Evolutionary conservation across 2,888 invertebrate genomes (phyloP), one percentile per base, ranked within the genome.

Genomic region (Empis stercorea): DNA sequence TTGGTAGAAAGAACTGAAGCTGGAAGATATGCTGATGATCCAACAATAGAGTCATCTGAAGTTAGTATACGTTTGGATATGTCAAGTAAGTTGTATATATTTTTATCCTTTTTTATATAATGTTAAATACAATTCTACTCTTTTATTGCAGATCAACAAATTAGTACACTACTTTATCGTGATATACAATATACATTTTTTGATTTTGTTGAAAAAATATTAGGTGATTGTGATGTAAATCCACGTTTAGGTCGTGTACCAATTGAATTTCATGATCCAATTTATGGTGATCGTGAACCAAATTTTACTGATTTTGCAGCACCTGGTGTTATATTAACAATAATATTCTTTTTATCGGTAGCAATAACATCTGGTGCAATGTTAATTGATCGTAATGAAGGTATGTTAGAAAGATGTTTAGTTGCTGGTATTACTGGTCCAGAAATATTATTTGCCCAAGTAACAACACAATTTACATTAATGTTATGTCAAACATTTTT

Each of bases 251-350:
- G 66, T 5, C 59, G 58, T 11, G 57, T 70, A 9, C 69, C 69
- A 1, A 53, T 70, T 40, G 65, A 85, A 76, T 83, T 83, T 64
- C 71, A 81, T 54, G 61, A 72, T 0, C 88, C 89, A 1, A 69
- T 91, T 41, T 91, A 86, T 58, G 91, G 91, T 3, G 73, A 80
- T 45, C 64, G 68, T 27, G 72, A 80, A 46, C 87, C 92, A 0
- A 87, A 87, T 61, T 93, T 95, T 61, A 93, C 92, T 0, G 91
- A 94, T 63, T 95, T 94, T 62, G 93, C 93, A 49, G 93, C 93
- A 3, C 94, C 94, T 2, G 94, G 94, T 51, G 80, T 94, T 43
- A 86, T 93, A 56, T 68, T 94, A 44, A 88, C 88, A 37, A 89
- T 94, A 39, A 86, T 93, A 39, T 95, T 92, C 73, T 93, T 95